A percentile compares a stretch with the other conserved stretches of the same genome.
These are phyloP conservation scores for Apamea epomidion DNA, from an alignment of 2,888 invertebrate genomes.

Conservation along the genomic window DNA sequence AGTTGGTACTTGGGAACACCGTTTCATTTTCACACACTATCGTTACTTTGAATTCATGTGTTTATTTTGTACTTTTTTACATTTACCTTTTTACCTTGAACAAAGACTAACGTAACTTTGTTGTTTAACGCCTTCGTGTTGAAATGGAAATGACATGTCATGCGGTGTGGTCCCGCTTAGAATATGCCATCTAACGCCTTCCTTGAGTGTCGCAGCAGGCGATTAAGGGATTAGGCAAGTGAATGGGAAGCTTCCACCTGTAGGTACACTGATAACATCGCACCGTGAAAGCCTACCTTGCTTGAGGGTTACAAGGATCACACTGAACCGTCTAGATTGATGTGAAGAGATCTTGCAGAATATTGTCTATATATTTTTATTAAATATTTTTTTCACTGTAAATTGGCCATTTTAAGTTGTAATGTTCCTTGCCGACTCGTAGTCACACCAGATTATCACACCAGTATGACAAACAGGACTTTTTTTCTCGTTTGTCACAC, in stretches of 20 bases:
- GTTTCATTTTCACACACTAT: conserved; percentile 43
- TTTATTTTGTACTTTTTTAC: conserved; percentile 38
- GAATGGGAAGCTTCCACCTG: conserved; percentile 60
- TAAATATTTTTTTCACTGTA: background rate
- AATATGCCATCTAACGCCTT: conserved; percentile 36
- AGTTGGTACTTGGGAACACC: conserved; percentile 32
- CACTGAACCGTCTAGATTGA: conserved; percentile 38
- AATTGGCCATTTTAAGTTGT: background rate
- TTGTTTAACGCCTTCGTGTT: background rate
- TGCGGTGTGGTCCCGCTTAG: conserved; percentile 19
- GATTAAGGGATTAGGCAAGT: conserved; percentile 61
- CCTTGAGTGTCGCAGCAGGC: conserved; percentile 42
- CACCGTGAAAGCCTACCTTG: conserved; percentile 51
- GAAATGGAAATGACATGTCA: conserved; percentile 15
- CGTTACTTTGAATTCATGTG: conserved; percentile 28
- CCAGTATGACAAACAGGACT: no score
- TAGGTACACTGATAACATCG: conserved; percentile 62
- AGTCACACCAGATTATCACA: no score
- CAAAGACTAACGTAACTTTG: conserved; percentile 8
- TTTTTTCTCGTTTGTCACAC: no score
- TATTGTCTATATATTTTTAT: background rate
- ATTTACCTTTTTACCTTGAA: conserved; percentile 4
- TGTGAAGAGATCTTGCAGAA: conserved; percentile 3
- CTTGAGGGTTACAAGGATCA: conserved; percentile 19
- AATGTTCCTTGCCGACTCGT: no score